These are phyloP conservation scores for Trissolcus basalis DNA, from an alignment of 1,140 invertebrate species.

Conservation along the genomic window DNA sequence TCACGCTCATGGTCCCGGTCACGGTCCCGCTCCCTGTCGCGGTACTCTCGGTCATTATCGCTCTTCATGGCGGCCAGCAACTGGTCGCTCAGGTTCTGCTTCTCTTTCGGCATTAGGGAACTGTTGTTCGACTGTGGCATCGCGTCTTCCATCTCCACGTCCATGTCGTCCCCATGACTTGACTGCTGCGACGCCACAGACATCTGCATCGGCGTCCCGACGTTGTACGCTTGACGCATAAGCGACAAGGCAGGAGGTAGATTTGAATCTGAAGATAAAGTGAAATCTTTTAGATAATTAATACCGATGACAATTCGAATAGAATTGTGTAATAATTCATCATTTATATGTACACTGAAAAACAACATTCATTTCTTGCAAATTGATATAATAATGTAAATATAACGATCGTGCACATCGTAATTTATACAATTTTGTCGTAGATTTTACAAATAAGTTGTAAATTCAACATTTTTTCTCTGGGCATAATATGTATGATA, in stretches of 20 bases:
- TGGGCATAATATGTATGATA: too few relatives aligned
- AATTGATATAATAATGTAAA: too few relatives aligned
- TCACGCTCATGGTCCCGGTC: slow-evolving; percentile 60
- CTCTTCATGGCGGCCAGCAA: slow-evolving; percentile 71
- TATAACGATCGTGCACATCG: too few relatives aligned
- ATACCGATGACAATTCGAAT: too few relatives aligned
- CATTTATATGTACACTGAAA: too few relatives aligned
- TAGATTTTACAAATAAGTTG: too few relatives aligned
- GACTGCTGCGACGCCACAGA: slow-evolving; percentile 70
- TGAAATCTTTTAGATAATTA: too few relatives aligned
- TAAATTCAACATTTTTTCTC: too few relatives aligned
- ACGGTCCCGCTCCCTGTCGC: slow-evolving; percentile 47
- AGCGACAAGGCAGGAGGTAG: slow-evolving; percentile 71
- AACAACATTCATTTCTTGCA: too few relatives aligned
- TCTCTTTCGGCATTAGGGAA: slow-evolving; percentile 51
- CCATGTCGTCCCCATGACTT: slow-evolving; percentile 76
- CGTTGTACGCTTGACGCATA: slow-evolving; percentile 68
- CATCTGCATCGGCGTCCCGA: slow-evolving; percentile 71
- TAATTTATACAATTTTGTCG: too few relatives aligned
- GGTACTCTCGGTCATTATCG: slow-evolving; percentile 66
- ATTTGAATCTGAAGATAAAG: slow-evolving; percentile 67
- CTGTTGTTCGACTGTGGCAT: slow-evolving; percentile 64
- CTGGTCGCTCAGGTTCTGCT: slow-evolving; percentile 68
- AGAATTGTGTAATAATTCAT: too few relatives aligned
- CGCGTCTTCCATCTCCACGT: slow-evolving; percentile 81